Base-by-base conservation (phyloP, 2,888 invertebrate genomes). In the Dorcus parallelipipedus region DNA sequence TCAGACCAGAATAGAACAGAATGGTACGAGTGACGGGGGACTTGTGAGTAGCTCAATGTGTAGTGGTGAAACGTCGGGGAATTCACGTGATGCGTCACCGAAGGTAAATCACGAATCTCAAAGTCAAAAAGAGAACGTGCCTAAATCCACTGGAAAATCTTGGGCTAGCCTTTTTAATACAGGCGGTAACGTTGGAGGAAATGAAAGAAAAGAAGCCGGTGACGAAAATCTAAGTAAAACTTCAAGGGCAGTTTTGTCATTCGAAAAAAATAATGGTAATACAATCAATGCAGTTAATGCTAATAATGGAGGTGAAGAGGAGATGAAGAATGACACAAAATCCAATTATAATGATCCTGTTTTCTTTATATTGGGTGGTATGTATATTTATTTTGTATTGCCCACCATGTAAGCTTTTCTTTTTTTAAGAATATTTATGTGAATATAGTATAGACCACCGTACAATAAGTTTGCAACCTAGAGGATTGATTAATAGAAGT, bases 401-500 rank as follows among this genome's bases (percentile, higher is more conserved):
- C 41, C 1, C 26, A 33, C 26, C 9, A 23, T 52, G 6, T 14
- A 9, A 47, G 48, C 1, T 10, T 10, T 6, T 42, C 6, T 49
- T 38, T 49, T 9, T 86, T 83, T 70, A 83, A 86, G 93, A 93
- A 76, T 90, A 87, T 77, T 80, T 95, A 59, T 80, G 85, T 1
- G 86, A 85, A 69, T 89, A 93, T 74, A 84, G 86, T 71, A 82
- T 93, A 69, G 92, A 93, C 74, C 90, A 91, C 74, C 84, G 87
- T 59, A 85, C 90, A 0, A 87, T 92, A 26, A 87, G 91, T 61
- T 81, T 97, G 45, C 84, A 91, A 71, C 96, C 97, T 0, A 86
- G 97, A 52, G 97, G 97, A 1, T 84, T 97, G 50, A 91, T 91
- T 54, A 97, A 97, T 78, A 88, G 91, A 64, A 93, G 93, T 63